These are phyloP conservation scores for Drosophila gaucha DNA, from an alignment of 2,888 invertebrate genomes.

Conservation along the genomic window DNA sequence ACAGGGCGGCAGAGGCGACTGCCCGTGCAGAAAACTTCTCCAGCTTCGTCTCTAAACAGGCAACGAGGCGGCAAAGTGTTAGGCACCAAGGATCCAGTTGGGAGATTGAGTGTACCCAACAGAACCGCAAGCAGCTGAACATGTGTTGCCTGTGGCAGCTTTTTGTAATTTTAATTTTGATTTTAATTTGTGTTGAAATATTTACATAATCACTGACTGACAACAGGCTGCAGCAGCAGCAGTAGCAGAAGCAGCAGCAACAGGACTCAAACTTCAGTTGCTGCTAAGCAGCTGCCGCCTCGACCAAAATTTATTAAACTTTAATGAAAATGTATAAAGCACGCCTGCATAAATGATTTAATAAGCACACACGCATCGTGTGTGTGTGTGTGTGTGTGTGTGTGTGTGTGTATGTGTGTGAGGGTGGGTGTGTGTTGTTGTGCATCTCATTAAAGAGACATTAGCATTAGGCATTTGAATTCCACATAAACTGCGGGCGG, in stretches of 20 bases:
- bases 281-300: constrained; percentile 41
- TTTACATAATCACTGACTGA: constrained; percentile 83
- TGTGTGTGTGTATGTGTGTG: constrained; percentile 3
- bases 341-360: constrained; percentile 77
- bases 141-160: constrained; percentile 69
- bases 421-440: constrained; percentile 5
- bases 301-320: constrained; percentile 71
- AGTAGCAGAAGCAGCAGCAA: constrained; percentile 8
- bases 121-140: constrained; percentile 54
- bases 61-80: constrained; percentile 65
- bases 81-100: constrained; percentile 21
- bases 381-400: constrained; percentile 8
- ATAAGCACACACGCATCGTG: constrained; percentile 52
- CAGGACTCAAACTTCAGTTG: constrained; percentile 33
- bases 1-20: not conserved
- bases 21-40: constrained; percentile 21
- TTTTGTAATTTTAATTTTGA: constrained; percentile 83
- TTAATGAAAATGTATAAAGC: constrained; percentile 81
- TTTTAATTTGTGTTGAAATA: constrained; percentile 83
- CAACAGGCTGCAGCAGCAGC: constrained; percentile 54
- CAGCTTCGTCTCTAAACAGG: constrained; percentile 43
- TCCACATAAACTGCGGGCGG: constrained; percentile 35
- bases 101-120: constrained; percentile 4
- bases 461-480: constrained; percentile 64
- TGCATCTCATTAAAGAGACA: constrained; percentile 58